These are phyloP conservation scores for Atherinosoma microstoma DNA, from an alignment of 2,797 vertebrate genomes.

Conservation along the genomic window DNA sequence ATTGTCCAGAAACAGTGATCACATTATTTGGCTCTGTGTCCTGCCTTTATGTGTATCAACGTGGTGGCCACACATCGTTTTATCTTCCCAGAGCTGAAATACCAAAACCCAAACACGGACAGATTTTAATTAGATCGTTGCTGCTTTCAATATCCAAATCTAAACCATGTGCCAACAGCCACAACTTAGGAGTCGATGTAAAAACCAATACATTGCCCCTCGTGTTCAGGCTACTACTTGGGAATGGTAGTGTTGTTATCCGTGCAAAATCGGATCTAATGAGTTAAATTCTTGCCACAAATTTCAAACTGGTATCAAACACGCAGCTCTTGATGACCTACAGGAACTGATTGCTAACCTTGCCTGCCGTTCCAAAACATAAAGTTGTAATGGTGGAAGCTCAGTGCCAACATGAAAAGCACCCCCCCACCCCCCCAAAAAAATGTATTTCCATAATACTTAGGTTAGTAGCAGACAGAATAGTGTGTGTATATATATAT, in stretches of 20 bases:
- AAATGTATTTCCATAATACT: background rate
- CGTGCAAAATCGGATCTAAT: background rate
- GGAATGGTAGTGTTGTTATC: background rate
- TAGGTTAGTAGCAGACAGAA: background rate
- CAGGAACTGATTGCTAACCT: slow-evolving; percentile 38
- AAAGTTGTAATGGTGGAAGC: slow-evolving; percentile 62
- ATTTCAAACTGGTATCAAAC: slow-evolving; percentile 23
- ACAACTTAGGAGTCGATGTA: background rate
- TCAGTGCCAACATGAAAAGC: slow-evolving; percentile 32
- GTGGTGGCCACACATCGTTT: slow-evolving; percentile 73
- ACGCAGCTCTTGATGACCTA: slow-evolving; percentile 20
- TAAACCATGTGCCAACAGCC: background rate
- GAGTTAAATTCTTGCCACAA: background rate
- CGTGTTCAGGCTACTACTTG: slow-evolving; percentile 1
- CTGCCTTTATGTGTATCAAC: slow-evolving; percentile 75
- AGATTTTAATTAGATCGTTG: slow-evolving; percentile 13
- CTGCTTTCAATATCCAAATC: background rate
- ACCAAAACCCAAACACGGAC: slow-evolving; percentile 57
- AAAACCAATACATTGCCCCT: background rate
- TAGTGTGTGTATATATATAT: too few species aligned
- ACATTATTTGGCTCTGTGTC: slow-evolving; percentile 82
- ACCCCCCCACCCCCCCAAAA: background rate
- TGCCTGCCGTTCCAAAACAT: slow-evolving; percentile 51
- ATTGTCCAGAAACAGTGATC: slow-evolving; percentile 77
- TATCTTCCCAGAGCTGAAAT: slow-evolving; percentile 76